Evolutionary conservation across 92 coral and sea anemone species (phyloP), one percentile per base, ranked within the genome.

Genomic region (Hydrozoanthus gracilis): DNA sequence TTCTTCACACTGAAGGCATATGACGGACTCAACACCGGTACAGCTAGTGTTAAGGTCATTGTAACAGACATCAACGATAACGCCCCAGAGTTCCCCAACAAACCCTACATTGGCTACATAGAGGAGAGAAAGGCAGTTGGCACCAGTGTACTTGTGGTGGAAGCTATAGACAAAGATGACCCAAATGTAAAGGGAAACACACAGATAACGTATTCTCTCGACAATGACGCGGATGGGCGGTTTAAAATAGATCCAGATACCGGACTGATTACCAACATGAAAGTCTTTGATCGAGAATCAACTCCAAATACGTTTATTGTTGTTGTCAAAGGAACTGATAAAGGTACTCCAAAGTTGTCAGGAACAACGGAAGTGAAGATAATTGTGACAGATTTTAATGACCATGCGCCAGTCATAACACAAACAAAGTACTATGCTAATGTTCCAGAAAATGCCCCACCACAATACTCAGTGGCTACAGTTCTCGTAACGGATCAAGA

Each of bases 331-430:
- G 98, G 97, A 3, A 93, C 93, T 49, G 98, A 96, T 70, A 84
- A 78, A 62, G 98, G 98, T 1, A 88, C 73, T 58, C 94, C 95
- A 27, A 78, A 74, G 7, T 60, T 55, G 52, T 84, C 90, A 20
- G 95, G 98, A 4, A 87, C 93, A 75, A 92, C 89, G 5, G 95
- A 88, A 64, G 99, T 93, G 71, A 95, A 92, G 15, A 95, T 96
- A 3, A 82, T 70, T 54, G 92, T 95, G 6, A 17, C 82, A 13
- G 99, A 96, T 82, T 90, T 56, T 7, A 96, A 95, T 60, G 92
- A 89, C 55, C 92, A 94, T 44, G 75, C 52, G 0, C 98, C 98
- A 3, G 90, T 49, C 48, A 87, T 92, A 58, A 87, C 96, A 8
- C 86, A 89, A 46, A 70, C 86, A 12, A 71, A 82, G 13, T 97